phyloP scores from a whole-genome alignment of 2,113 vertebrate species.

The Aix galericulata region DNA sequence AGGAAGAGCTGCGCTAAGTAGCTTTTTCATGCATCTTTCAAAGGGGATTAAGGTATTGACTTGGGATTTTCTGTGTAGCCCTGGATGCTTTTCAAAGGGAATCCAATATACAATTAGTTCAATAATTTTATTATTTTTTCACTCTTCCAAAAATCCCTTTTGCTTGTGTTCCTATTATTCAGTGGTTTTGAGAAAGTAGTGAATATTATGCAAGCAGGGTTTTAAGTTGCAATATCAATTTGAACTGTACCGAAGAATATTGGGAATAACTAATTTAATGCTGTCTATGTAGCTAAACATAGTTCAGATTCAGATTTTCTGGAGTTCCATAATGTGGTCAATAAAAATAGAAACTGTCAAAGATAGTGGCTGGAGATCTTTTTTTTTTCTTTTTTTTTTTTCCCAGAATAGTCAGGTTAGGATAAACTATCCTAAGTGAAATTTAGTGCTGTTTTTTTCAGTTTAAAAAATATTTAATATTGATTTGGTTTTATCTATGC shows the following conservation, averaged over 20 bases:
- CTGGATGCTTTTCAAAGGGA: background rate
- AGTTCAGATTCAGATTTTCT: background rate
- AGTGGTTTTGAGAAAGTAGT: background rate
- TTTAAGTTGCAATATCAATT: background rate
- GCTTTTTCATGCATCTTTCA: background rate
- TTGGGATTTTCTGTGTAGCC: background rate
- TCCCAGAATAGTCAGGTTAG: background rate
- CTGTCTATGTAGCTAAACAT: background rate
- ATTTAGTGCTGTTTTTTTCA: background rate
- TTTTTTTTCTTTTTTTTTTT: background rate
- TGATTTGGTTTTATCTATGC: background rate
- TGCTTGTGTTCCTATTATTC: background rate
- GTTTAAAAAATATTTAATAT: background rate
- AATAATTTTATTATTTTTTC: background rate
- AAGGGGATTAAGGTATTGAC: background rate
- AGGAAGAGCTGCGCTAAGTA: background rate
- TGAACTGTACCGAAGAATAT: background rate
- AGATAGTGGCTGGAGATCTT: background rate
- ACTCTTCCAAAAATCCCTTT: background rate
- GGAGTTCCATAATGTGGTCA: background rate
- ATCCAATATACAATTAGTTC: background rate
- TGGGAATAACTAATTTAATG: background rate
- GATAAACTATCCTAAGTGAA: background rate
- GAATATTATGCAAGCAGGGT: background rate
- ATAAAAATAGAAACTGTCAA: background rate